Base-by-base conservation (phyloP, 2,113 vertebrate species). In the Peucedramus taeniatus region DNA sequence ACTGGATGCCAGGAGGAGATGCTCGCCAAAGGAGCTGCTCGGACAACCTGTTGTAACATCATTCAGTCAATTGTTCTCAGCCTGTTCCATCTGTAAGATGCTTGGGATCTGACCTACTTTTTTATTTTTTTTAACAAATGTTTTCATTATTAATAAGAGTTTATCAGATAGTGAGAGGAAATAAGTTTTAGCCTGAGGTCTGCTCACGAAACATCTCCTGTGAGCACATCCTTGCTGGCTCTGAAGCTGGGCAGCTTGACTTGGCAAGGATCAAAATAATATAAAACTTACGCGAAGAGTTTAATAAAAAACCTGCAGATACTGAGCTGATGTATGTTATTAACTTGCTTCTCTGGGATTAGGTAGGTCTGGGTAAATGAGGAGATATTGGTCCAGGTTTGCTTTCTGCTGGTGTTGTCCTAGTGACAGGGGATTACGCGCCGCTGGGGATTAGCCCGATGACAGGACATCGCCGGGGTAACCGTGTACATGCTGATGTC, bases 281-380 rank as follows among this genome's bases (percentile, higher is more conserved):
- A 68, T 39, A 75, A 87, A 89, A 93, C 37, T 89, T 94, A 84
- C 3, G 11, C 10, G 1, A 71, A 54, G 49, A 80, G 72, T 95
- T 95, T 78, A 91, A 86, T 97, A 86, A 86, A 92, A 93, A 63
- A 18, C 23, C 18, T 81, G 76, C 76, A 94, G 90, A 68, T 90
- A 89, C 56, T 11, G 90, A 64, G 85, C 64, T 64, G 84, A 83
- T 51, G 79, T 49, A 30, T n/a, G 50, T 96, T 95, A 95, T 94
- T 86, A 96, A 88, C 92, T 93, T 53, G 88, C 90, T 93, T 89
- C 96, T 81, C 88, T 90, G 93, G 90, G 93, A 92, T 95, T 87
- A 96, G 89, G 94, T 66, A 86, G 78, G 66, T 68, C 64, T 87
- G 83, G 72, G 88, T 78, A 90, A 95, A 92, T 28, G 80, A 87